Percentiles rank a stretch among this genome's conserved stretches.
Evolutionary conservation across 2,888 invertebrate species (phyloP).

Genomic region (Folsomia candida): DNA sequence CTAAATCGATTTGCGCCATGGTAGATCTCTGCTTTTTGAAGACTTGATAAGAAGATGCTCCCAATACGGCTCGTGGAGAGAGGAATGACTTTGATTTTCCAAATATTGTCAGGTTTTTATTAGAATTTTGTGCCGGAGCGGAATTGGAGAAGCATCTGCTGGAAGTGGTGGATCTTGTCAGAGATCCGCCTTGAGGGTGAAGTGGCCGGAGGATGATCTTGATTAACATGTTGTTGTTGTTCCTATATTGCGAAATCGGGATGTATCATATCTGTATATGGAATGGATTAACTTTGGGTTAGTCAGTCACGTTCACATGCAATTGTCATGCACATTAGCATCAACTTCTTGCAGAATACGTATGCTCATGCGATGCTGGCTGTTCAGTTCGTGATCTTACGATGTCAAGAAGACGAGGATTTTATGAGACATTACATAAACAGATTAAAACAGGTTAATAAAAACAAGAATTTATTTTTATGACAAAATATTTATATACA

Average conservation of each 20-base stretch:
- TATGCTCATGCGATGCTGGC: too few relatives aligned
- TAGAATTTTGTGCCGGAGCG: too few relatives aligned
- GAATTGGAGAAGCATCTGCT: constrained; percentile 3
- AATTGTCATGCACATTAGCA: not conserved
- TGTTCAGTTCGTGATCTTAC: too few relatives aligned
- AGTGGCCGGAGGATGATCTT: constrained; percentile 17
- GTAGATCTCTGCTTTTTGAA: not conserved
- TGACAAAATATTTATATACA: too few relatives aligned
- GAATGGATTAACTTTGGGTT: too few relatives aligned
- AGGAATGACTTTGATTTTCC: not conserved
- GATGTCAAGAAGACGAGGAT: too few relatives aligned
- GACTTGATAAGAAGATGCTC: not conserved
- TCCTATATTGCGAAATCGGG: not conserved
- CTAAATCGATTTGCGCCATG: not conserved
- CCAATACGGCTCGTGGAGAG: not conserved
- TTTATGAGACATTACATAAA: too few relatives aligned
- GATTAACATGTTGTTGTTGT: not conserved
- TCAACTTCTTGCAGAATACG: too few relatives aligned
- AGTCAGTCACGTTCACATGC: too few relatives aligned
- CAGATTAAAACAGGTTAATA: too few relatives aligned
- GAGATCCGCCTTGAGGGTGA: not conserved
- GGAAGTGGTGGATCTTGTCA: not conserved
- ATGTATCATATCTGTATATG: too few relatives aligned
- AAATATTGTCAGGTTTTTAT: not conserved
- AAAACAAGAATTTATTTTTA: too few relatives aligned